Evolutionary conservation across 2,113 vertebrate genomes (phyloP), one percentile per base, ranked within the genome.

Genomic region (Proterorhinus semilunaris): DNA sequence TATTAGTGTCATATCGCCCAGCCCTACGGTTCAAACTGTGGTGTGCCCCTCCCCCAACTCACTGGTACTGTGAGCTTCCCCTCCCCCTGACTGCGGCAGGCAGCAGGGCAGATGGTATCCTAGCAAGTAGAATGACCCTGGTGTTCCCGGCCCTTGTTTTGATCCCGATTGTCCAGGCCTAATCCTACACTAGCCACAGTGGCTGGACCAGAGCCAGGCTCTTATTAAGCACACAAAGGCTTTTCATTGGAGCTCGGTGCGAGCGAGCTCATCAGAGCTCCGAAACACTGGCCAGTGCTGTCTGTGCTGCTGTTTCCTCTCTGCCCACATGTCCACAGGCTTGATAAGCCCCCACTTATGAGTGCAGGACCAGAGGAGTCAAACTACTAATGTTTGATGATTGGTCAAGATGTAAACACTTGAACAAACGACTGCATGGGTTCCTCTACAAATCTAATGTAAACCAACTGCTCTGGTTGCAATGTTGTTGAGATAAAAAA

Each of bases 91-190:
- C 94, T 95, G 93, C 93, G 87, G 87, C 87, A 89, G 80, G 81
- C 78, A 84, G 92, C 92, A 92, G 92, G 91, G 88, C 94, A 95
- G 94, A 95, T 96, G 94, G 95, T 94, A 93, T 93, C 92, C 91
- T 91, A 92, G 94, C 94, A 94, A 93, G 93, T 92, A 91, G 91
- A 92, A 92, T 95, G 94, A 95, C 94, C 94, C 94, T 91, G 87
- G 91, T 91, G 93, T 94, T 94, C 92, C 92, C 93, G 93, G 94
- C 93, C 94, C 94, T 94, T 93, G 92, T 95, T 94, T 93, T 93
- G 94, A 95, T 94, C 94, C 92, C 88, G 93, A 95, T 94, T 94
- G 94, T 94, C 94, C 94, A 91, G 91, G 78, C 91, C 93, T 94
- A 94, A 95, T 93, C 94, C 93, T 90, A 93, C 89, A 93, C 93